Evolutionary conservation across 1,140 invertebrate genomes (phyloP).

Genomic region (Aethina tumida): DNA sequence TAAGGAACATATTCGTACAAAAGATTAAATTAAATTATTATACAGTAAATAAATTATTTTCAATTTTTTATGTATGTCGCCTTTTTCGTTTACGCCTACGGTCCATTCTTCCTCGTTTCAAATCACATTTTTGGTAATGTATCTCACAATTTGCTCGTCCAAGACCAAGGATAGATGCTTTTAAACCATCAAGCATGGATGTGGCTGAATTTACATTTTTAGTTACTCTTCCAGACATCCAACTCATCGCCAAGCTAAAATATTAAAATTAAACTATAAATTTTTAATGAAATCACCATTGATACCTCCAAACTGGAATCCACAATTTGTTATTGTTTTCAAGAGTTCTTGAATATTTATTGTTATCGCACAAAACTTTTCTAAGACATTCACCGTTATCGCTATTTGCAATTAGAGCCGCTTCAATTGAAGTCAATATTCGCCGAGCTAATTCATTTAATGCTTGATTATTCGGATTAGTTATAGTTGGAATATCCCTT

Average conservation of each 20-base stretch:
- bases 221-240: conserved; percentile 41
- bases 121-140: conserved; percentile 30
- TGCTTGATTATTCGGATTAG: conserved; percentile 21
- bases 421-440: conserved; percentile 42
- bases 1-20: too few relatives aligned
- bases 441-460: conserved; percentile 22
- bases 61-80: too few relatives aligned
- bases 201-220: conserved; percentile 26
- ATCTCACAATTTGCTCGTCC: conserved; percentile 49
- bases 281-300: conserved; percentile 33
- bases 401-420: conserved; percentile 37
- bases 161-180: conserved; percentile 50
- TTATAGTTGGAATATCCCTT: conserved; percentile 17
- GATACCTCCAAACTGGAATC: conserved; percentile 60
- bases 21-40: too few relatives aligned
- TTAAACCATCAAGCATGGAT: conserved; percentile 40
- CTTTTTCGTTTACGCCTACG: too few relatives aligned
- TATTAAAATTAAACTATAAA: conserved; percentile 15
- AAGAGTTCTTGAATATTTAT: conserved; percentile 44
- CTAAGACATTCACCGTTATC: conserved; percentile 47
- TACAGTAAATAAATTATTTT: too few relatives aligned
- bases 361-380: conserved; percentile 50
- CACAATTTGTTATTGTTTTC: conserved; percentile 46
- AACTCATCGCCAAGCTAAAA: conserved; percentile 49
- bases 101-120: too few relatives aligned